A percentile compares a stretch with the other conserved stretches of the same genome.
Conservation (phyloP, 2,797 vertebrate genomes). For the Buceros bicornis region DNA sequence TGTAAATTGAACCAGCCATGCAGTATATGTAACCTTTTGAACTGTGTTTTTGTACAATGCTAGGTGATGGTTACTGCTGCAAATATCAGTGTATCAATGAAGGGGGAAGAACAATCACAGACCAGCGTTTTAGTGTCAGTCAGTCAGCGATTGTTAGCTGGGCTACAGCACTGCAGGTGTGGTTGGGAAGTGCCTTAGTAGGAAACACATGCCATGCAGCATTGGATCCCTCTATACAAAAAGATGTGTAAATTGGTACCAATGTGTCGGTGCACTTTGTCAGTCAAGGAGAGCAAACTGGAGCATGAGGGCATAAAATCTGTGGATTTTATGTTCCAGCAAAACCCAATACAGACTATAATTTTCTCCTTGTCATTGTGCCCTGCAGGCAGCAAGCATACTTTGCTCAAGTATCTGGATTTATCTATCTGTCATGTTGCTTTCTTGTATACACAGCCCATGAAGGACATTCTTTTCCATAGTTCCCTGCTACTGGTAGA, state of each 20-base stretch:
- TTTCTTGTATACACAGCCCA: background rate
- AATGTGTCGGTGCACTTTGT: background rate
- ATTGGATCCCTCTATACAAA: background rate
- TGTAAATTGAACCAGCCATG: background rate
- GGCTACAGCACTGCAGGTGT: background rate
- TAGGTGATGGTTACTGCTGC: background rate
- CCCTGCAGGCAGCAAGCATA: constrained; percentile 30
- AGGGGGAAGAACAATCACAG: background rate
- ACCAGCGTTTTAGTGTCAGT: background rate
- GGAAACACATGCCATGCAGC: background rate
- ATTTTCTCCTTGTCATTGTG: constrained; percentile 51
- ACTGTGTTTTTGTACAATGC: background rate
- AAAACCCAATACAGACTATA: constrained; percentile 29
- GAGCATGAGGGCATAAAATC: constrained; percentile 19
- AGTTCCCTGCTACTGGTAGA: background rate
- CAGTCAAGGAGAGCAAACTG: constrained; percentile 20
- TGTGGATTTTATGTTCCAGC: constrained; percentile 23
- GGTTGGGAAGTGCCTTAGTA: background rate
- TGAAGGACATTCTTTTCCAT: background rate
- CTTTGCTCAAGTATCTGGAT: constrained; percentile 37
- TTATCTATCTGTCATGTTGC: constrained; percentile 15
- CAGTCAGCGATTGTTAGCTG: background rate
- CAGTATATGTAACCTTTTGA: background rate
- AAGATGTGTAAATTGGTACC: background rate
- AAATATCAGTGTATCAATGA: background rate